Evolutionary conservation across 2,797 vertebrate species (phyloP), one percentile per base, ranked within the genome.

Genomic region (Pelochelys cantorii): DNA sequence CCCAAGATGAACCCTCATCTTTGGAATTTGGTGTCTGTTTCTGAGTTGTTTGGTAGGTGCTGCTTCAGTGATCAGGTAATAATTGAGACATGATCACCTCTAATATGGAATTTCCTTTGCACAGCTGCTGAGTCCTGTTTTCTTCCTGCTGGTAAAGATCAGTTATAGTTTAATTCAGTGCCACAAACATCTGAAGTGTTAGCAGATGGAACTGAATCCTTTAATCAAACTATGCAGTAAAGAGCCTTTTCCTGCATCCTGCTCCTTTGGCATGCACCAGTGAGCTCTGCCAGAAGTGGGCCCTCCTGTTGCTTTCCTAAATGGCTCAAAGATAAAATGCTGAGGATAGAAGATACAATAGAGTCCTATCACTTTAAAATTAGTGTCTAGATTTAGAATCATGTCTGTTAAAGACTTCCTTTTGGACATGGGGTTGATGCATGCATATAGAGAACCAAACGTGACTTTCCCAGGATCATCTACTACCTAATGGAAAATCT

Each of bases 271-370:
- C 20, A 34, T 22, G 53, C 18, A 22, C 6, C 4, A 22, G 3
- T 79, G 57, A 62, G 42, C 57, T 62, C 37, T 17, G 15, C 8
- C 1, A n/a, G 29, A 55, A 34, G 11, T 34, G 53, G 53, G 78
- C 5, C 5, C 17, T 80, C 13, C 5, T 31, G 15, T 27, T 71
- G 52, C 68, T 11, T 37, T 17, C 8, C 17, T 56, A 62, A 48
- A 34, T 5, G 5, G 34, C 10, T 53, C 3, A 2, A 22, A 14
- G 0, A 37, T 53, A 0, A 15, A 8, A 15, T 3, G 20, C 2
- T 81, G 3, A 25, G 37, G 27, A 4, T 2, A 25, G 37, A 6
- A 22, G 12, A 79, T 3, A 1, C 1, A 3, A 11, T 5, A 60
- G 18, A 55, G 48, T 53, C 31, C 1, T 80, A 59, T 71, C 3